Base-by-base conservation (phyloP, 2,888 invertebrate genomes). In the Theretra japonica region DNA sequence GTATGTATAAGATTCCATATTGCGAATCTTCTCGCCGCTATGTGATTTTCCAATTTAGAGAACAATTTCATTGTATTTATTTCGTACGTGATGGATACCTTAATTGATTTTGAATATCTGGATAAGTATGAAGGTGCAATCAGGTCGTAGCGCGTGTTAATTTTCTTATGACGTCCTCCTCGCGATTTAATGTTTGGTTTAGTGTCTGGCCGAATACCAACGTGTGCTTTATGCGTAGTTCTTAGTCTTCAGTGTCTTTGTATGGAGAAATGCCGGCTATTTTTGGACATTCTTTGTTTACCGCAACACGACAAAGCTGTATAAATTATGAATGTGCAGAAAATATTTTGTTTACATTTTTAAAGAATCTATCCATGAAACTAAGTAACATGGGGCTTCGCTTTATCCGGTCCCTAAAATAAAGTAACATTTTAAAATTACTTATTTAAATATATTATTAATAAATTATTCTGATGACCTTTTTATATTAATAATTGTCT, bases 261-360 rank as follows among this genome's bases (percentile, higher is more conserved):
- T 76, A 75, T 71, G 75, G 74, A 73, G 75, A 72, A 65, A 75
- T 83, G 80, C 79, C 80, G 79, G 82, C 79, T 84, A 84, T 86
- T 88, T 84, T 85, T 82, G 83, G 83, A 80, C 79, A 78, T 84
- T 80, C 82, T 85, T 86, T 87, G 83, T 85, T 79, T 77, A 80
- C 70, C 28, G 58, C 48, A 28, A 65, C 17, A 23, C 6, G 23
- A 23, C 41, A 23, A 65, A 41, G 41, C 41, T 17, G 21, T 41
- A 23, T 65, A 15, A 23, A 41, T 15, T 48, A 25, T 65, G 65
- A 23, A 65, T 65, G 23, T 65, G 41, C 33, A 62, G 21, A 62
- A 60, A 17, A 48, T 19, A 48, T 23, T 53, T 15, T 48, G 41
- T 65, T 65, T 65, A 48, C 41, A 23, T 21, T 72, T 41, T 41